phyloP scores from a whole-genome alignment of 64 coral and sea anemone species.

The Astreopora myriophthalma region DNA sequence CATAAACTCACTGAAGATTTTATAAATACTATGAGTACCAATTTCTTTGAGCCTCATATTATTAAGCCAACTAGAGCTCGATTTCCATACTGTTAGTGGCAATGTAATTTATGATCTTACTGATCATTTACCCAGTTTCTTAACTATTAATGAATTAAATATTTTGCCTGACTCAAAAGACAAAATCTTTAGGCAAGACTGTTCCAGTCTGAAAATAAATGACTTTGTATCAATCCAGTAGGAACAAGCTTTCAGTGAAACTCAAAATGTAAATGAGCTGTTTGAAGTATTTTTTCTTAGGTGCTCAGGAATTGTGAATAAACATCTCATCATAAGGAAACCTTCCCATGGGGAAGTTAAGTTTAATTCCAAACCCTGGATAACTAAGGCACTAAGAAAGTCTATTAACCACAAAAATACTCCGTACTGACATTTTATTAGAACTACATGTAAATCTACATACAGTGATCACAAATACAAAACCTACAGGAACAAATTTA shows the following conservation, averaged over 20 bases:
- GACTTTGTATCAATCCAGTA: background rate
- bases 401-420: slow-evolving; percentile 13
- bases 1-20: slow-evolving; percentile 28
- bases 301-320: background rate
- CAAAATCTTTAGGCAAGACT: slow-evolving; percentile 24
- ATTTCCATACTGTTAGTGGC: slow-evolving; percentile 28
- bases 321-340: background rate
- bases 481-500: background rate
- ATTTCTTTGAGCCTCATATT: slow-evolving; percentile 37
- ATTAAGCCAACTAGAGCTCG: slow-evolving; percentile 24
- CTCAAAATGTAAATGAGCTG: slow-evolving; percentile 32
- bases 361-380: slow-evolving; percentile 23
- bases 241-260: background rate
- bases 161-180: background rate
- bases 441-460: background rate
- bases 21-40: slow-evolving; percentile 9
- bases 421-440: background rate
- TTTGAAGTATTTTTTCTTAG: slow-evolving; percentile 15
- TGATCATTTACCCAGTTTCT: slow-evolving; percentile 53
- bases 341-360: slow-evolving; percentile 12
- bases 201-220: slow-evolving; percentile 20
- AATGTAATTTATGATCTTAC: slow-evolving; percentile 60
- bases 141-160: slow-evolving; percentile 20
- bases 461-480: background rate
- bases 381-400: background rate